phyloP scores from a whole-genome alignment of 2,888 invertebrate genomes.

The Heliconius sara region DNA sequence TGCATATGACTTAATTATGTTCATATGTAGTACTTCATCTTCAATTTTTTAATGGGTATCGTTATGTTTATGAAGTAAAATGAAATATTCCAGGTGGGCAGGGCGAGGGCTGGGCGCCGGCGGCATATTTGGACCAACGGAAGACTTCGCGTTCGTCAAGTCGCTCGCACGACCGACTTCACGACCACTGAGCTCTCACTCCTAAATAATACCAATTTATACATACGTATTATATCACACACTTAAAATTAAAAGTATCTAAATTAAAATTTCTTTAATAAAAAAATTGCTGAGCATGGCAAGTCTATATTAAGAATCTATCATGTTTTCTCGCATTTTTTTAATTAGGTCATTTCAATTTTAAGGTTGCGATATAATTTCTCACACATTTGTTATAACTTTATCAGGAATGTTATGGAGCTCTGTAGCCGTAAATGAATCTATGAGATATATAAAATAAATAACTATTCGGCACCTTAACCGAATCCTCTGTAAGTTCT shows the following conservation, averaged over 20 bases:
- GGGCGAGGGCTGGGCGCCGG: slow-evolving; percentile 97
- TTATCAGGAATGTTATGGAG: not conserved
- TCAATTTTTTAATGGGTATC: not conserved
- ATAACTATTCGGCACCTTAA: not conserved
- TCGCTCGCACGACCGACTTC: slow-evolving; percentile 85
- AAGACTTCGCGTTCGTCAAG: slow-evolving; percentile 90
- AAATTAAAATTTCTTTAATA: not conserved
- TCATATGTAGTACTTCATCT: not conserved
- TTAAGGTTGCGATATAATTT: not conserved
- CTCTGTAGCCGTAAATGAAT: not conserved
- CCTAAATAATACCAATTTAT: not conserved
- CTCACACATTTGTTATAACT: not conserved
- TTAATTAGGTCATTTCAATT: not conserved
- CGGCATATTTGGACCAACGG: slow-evolving; percentile 94
- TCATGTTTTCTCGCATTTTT: not conserved
- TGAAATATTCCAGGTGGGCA: slow-evolving; percentile 78
- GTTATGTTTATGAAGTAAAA: not conserved
- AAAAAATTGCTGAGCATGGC: not conserved
- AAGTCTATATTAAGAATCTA: not conserved
- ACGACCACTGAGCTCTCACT: slow-evolving; percentile 71
- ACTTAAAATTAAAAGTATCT: not conserved
- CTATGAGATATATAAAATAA: not conserved
- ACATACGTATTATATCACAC: not conserved
- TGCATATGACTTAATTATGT: not conserved
- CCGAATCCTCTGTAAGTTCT: too few relatives aligned